These are phyloP conservation scores for Argyra leucocephala DNA, from an alignment of 2,888 invertebrate genomes.

Conservation along the genomic window DNA sequence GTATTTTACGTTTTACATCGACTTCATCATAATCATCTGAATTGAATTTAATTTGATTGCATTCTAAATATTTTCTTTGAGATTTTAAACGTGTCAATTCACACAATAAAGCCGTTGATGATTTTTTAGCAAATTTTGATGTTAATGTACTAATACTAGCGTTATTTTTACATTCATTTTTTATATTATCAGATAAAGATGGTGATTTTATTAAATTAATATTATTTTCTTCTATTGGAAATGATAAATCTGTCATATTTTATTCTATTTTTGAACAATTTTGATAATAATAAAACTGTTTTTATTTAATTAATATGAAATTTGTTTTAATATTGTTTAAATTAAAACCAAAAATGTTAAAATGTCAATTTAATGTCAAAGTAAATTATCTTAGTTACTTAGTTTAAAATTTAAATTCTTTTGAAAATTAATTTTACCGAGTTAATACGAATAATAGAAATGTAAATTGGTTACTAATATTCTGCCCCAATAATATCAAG, in stretches of 20 bases:
- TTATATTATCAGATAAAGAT: not conserved
- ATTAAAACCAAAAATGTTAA: not conserved
- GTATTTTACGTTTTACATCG: slow-evolving; percentile 22
- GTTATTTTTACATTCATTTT: not conserved
- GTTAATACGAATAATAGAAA: not conserved
- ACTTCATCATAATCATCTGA: slow-evolving; percentile 23
- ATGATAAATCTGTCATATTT: not conserved
- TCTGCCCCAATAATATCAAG: not conserved
- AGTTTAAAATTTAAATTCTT: not conserved
- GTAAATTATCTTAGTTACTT: not conserved
- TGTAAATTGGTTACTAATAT: not conserved
- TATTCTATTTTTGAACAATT: not conserved
- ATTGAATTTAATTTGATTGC: slow-evolving; percentile 37
- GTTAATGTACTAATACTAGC: not conserved
- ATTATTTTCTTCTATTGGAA: not conserved
- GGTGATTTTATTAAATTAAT: not conserved
- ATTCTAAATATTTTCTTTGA: slow-evolving; percentile 42
- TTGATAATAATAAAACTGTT: too few species aligned
- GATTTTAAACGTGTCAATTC: slow-evolving; percentile 40
- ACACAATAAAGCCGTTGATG: slow-evolving; percentile 35
- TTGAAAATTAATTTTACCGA: not conserved
- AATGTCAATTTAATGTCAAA: not conserved
- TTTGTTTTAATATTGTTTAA: too few species aligned
- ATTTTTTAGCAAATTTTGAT: slow-evolving; percentile 22
- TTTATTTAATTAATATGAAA: too few species aligned